Base-by-base conservation (phyloP, 2,888 invertebrate species). In the Homarus gammarus region DNA sequence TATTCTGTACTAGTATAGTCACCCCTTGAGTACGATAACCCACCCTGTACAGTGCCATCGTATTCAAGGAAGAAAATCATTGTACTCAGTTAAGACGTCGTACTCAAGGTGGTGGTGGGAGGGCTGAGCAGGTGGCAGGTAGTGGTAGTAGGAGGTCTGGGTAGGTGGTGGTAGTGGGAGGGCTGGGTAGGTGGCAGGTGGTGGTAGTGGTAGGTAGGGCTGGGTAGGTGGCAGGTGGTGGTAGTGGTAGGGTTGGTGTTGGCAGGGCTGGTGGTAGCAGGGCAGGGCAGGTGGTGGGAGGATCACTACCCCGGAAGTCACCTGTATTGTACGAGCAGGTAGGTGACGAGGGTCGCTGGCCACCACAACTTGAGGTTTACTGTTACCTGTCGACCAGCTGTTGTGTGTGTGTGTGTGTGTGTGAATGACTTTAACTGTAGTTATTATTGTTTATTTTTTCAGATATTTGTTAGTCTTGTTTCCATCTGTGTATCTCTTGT, bases 401-500 rank as follows among this genome's bases (percentile, higher is more conserved):
- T 40, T 56, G 56, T 56, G 56, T 56, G 56, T 56, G 56, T 56
- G 22, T 56, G 22, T 22, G 12, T 3, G 18, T 68, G 5, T 72
- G 5, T 72, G 6, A 10, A 36, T 36, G 22, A n/a, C 15, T 72
- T 15, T 78, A 78, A 3, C 5, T 38, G 38, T n/a, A 38, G 22
- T 22, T 8, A 38, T 49, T 12, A 22, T 2, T 22, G 64, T 75
- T 22, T 51, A n/a, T 56, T 31, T 81, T 36, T 79, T 12, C 27
- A 68, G 38, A 31, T 78, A 78, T 75, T 44, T 84, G 18, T 79
- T 22, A 56, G 38, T 33, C 51, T 27, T 72, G 49, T 87, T 40
- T 81, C 40, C 81, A 40, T 73, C 49, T 82, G 44, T 73, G 38
- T 27, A 12, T 10, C 2, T 49, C 2, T 15, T 5, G 18, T 15